A percentile compares a stretch with the other conserved stretches of the same genome.
Conservation (phyloP, 2,113 vertebrate genomes). For the Chaenocephalus aceratus region DNA sequence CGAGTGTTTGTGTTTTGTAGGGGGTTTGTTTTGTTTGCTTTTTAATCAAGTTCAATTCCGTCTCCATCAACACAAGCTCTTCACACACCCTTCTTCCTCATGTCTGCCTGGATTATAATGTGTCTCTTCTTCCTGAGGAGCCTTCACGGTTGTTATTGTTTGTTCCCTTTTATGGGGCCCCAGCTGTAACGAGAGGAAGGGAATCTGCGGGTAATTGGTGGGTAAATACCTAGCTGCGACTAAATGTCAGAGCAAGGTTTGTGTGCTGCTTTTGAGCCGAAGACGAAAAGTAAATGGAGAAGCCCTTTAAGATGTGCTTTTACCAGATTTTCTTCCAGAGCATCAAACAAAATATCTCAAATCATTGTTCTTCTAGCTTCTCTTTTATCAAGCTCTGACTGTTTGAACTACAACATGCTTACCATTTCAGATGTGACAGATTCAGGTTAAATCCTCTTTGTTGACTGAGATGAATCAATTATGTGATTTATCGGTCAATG, state of each 20-base stretch:
- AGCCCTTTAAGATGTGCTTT: conserved; percentile 30
- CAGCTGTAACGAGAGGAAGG: conserved; percentile 74
- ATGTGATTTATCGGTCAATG: too few species aligned
- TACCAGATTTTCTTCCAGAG: conserved; percentile 54
- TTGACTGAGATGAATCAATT: neutral
- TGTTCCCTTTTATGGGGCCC: conserved; percentile 64
- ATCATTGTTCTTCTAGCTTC: conserved; percentile 33
- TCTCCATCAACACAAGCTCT: conserved; percentile 48
- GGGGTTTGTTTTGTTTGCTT: conserved; percentile 79
- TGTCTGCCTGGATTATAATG: conserved; percentile 68
- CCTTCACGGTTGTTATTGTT: conserved; percentile 75
- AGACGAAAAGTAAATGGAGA: conserved; percentile 30
- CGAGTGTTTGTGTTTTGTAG: conserved; percentile 73
- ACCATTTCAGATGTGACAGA: neutral
- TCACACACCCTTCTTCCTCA: conserved; percentile 50
- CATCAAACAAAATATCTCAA: conserved; percentile 48
- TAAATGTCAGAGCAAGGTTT: conserved; percentile 72
- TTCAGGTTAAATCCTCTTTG: neutral
- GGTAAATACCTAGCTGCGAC: conserved; percentile 81
- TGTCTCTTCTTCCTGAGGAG: conserved; percentile 63
- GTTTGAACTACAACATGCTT: neutral
- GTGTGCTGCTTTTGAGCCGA: conserved; percentile 63
- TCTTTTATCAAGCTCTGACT: conserved; percentile 1
- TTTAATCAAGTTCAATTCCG: conserved; percentile 79
- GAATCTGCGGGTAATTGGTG: conserved; percentile 80